Base-by-base conservation (phyloP, 2,797 vertebrate genomes). In the Pangasius krempfi region DNA sequence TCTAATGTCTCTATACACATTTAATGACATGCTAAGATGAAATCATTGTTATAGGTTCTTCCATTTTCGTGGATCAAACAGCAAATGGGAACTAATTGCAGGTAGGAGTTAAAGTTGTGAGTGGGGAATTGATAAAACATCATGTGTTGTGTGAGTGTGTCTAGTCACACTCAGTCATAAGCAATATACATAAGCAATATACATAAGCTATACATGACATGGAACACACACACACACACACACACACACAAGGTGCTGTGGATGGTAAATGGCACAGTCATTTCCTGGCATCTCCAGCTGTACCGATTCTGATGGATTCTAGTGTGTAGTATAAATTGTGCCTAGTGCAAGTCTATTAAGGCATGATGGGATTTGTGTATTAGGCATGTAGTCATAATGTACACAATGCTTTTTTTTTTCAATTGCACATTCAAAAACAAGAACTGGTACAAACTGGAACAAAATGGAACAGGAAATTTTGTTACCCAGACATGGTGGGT, bases 241-340 rank as follows among this genome's bases (percentile, higher is more conserved):
- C 37, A 40, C 37, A 40, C 40, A 40, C 40, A 40, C 40, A 40
- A 40, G 0, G 40, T 27, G 44, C 44, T 50, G 73, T 76, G 25
- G 44, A 47, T n/a, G 73, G 47, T 76, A 52, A 50, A 76, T 76
- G 73, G 75, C 27, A n/a, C 47, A 16, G 47, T 78, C 25, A 52
- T 78, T 78, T 78, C 75, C 47, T 78, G 75, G 12, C 27, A 52
- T 78, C 27, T 78, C 75, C 47, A n/a, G 47, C 44, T 78, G 75
- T 78, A 47, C 44, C 13, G 27, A 52, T 78, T 50, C 75, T 52
- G 75, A 50, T 78, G 12, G 25, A n/a, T 78, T 78, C 47, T 52
- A 52, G 47, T n/a, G 47, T 52, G 27, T 52, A n/a, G 47, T 52
- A 52, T 27, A n/a, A 78, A 78, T 78, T 78, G 75, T n/a, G 12